Percentiles rank a stretch among this genome's conserved stretches.
Conservation (phyloP, 2,888 invertebrate species). For the Drosophila parthenogenetica region DNA sequence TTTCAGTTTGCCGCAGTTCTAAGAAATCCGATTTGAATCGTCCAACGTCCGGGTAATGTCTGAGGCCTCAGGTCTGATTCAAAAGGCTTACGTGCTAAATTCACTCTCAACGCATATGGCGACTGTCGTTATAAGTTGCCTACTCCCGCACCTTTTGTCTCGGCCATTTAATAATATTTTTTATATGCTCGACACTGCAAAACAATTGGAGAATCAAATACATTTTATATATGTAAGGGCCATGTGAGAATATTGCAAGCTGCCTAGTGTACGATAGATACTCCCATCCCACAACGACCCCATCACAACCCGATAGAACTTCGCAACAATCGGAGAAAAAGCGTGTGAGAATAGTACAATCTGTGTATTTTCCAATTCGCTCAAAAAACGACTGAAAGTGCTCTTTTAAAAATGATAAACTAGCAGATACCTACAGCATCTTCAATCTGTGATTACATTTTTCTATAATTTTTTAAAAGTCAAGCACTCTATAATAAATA, state of each 20-base stretch:
- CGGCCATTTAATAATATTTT: slow-evolving; percentile 50
- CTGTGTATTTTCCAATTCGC: slow-evolving; percentile 10
- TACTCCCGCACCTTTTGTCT: slow-evolving; percentile 12
- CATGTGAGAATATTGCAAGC: slow-evolving; percentile 51
- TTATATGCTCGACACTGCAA: slow-evolving; percentile 34
- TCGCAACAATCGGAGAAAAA: slow-evolving; percentile 16
- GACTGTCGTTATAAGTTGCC: slow-evolving; percentile 35
- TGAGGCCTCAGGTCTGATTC: slow-evolving; percentile 45
- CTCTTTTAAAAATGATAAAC: slow-evolving; percentile 6
- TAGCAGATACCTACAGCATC: slow-evolving; percentile 14
- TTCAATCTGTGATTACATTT: too few relatives aligned
- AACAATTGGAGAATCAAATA: slow-evolving; percentile 51
- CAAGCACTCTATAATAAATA: not conserved
- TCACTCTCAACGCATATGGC: slow-evolving; percentile 60
- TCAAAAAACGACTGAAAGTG: not conserved
- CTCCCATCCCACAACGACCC: slow-evolving; percentile 5
- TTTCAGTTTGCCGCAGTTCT: slow-evolving; percentile 44
- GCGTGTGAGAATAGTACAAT: slow-evolving; percentile 31
- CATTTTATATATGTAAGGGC: slow-evolving; percentile 18
- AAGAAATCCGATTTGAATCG: slow-evolving; percentile 55
- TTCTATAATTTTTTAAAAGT: too few relatives aligned
- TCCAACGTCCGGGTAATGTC: slow-evolving; percentile 24
- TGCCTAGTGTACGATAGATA: slow-evolving; percentile 20
- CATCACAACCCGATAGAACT: not conserved
- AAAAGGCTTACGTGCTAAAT: slow-evolving; percentile 72